phyloP scores from a whole-genome alignment of 2,888 invertebrate genomes.

The Euplagia quadripunctaria region DNA sequence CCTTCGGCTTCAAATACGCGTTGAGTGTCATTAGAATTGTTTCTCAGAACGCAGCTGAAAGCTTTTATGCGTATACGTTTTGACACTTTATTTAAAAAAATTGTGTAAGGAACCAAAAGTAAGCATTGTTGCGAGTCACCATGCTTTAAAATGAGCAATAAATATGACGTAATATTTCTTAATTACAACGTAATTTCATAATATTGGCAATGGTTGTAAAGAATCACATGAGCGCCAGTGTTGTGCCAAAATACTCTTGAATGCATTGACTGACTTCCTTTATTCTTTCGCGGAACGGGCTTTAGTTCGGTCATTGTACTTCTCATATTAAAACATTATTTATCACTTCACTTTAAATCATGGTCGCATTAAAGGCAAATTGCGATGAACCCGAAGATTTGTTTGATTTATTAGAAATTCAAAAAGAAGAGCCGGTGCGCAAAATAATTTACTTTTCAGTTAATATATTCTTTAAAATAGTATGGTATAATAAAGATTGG shows the following conservation, averaged over 20 bases:
- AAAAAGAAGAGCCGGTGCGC: constrained; percentile 35
- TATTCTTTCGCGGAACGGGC: constrained; percentile 57
- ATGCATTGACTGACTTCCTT: constrained; percentile 55
- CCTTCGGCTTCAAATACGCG: neutral
- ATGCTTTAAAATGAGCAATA: constrained; percentile 22
- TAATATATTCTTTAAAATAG: neutral
- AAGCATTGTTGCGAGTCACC: constrained; percentile 10
- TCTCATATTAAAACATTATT: constrained; percentile 27
- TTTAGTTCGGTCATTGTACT: constrained; percentile 60
- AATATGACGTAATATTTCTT: constrained; percentile 49
- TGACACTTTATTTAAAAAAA: neutral
- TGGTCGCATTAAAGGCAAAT: constrained; percentile 45
- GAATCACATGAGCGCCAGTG: constrained; percentile 50
- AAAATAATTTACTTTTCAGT: neutral
- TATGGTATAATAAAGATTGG: constrained; percentile 25
- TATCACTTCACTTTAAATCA: constrained; percentile 33
- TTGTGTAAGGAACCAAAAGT: neutral
- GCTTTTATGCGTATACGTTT: neutral
- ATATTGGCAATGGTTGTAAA: constrained; percentile 54
- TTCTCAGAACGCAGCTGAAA: neutral
- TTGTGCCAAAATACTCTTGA: constrained; percentile 63
- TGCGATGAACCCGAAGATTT: constrained; percentile 33
- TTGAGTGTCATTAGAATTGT: neutral
- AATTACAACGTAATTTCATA: constrained; percentile 26
- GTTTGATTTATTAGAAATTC: constrained; percentile 31